phyloP scores from a whole-genome alignment of 2,888 invertebrate species.

The Lingula anatina region DNA sequence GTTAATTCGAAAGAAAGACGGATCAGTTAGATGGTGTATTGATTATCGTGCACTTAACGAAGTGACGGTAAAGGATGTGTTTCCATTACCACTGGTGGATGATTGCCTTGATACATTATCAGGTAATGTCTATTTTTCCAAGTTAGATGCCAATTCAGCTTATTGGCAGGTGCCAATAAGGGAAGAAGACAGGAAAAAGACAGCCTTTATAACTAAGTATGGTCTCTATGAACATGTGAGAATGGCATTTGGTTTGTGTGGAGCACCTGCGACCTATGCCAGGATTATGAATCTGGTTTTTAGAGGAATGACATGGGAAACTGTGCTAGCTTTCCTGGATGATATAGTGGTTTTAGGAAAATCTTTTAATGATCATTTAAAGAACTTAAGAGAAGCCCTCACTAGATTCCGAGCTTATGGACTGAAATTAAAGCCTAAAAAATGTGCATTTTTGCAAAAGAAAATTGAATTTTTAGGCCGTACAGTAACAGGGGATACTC shows the following conservation, averaged over 20 bases:
- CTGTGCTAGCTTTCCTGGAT: neutral
- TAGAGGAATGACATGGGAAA: neutral
- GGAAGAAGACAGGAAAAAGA: neutral
- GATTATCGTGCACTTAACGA: neutral
- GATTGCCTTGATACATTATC: neutral
- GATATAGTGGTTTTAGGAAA: neutral
- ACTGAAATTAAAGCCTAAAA: constrained; percentile 1
- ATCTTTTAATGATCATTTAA: neutral
- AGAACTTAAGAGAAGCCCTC: neutral
- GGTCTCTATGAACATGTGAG: constrained; percentile 2
- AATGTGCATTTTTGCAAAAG: constrained; percentile 4
- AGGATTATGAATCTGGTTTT: constrained; percentile 1
- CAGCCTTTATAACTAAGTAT: neutral
- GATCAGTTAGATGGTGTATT: neutral
- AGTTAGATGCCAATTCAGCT: neutral
- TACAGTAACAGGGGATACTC: neutral
- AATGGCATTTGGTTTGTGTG: neutral
- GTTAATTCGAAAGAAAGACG: no score
- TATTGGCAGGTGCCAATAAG: neutral
- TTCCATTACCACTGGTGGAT: neutral
- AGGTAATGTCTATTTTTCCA: neutral
- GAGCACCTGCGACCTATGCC: neutral
- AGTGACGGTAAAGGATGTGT: neutral
- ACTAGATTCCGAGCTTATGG: neutral
- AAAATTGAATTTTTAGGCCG: constrained; percentile 6